These are phyloP conservation scores for Rhopilema esculentum DNA, from an alignment of 30 jellyfish, hydroid and myxozoan genomes.

Conservation along the genomic window DNA sequence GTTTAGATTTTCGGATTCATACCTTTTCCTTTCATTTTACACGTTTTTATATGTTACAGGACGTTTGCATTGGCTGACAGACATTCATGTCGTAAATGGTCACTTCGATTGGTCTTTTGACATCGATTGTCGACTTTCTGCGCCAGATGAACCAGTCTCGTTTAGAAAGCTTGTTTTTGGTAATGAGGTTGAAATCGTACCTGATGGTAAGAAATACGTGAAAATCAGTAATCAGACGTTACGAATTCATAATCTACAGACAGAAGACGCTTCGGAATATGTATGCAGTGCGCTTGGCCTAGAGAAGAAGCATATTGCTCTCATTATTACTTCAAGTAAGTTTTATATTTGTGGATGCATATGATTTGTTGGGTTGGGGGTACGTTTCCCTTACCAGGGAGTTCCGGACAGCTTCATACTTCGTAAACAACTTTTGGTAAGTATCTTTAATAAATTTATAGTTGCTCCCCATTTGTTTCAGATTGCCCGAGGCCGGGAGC, in stretches of 20 bases:
- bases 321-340: constrained; percentile 33
- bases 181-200: neutral
- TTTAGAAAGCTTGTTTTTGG: neutral
- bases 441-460: too few species aligned
- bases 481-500: too few species aligned
- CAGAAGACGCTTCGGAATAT: constrained; percentile 20
- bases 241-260: constrained; percentile 38
- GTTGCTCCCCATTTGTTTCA: too few species aligned
- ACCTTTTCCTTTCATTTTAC: neutral
- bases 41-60: neutral
- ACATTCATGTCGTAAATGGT: neutral
- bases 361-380: neutral
- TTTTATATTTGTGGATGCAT: neutral
- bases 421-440: too few species aligned
- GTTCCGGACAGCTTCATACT: too few species aligned
- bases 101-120: neutral
- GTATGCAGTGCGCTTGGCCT: constrained; percentile 71
- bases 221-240: constrained; percentile 48
- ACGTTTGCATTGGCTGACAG: neutral
- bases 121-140: constrained; percentile 26
- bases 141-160: constrained; percentile 31
- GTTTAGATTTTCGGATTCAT: too few species aligned
- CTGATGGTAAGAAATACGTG: constrained; percentile 68
- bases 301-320: neutral
- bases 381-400: too few species aligned